Conservation (phyloP, 2,888 invertebrate genomes). For the Pterostichus madidus region DNA sequence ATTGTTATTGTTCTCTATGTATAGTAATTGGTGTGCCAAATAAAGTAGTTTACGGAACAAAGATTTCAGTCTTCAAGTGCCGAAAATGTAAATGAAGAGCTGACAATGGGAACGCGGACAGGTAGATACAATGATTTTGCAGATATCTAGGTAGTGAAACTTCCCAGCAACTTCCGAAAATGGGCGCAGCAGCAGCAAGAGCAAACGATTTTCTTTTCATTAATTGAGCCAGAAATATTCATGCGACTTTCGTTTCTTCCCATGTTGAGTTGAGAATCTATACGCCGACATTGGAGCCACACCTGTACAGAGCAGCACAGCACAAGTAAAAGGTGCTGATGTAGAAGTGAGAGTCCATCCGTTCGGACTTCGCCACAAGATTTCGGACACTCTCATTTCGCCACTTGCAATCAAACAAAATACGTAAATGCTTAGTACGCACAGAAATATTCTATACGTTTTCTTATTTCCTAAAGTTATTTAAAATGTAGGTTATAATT, state of each 20-base stretch:
- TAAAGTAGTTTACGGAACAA: neutral
- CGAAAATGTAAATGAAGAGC: conserved; percentile 10
- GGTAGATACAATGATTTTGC: conserved; percentile 33
- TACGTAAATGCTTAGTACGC: no score
- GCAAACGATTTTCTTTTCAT: conserved; percentile 62
- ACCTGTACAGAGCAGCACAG: conserved; percentile 40
- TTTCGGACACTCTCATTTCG: neutral
- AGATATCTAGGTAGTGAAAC: conserved; percentile 45
- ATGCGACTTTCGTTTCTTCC: conserved; percentile 63
- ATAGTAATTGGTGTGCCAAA: no score
- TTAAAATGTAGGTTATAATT: no score
- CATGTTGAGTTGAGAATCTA: conserved; percentile 31
- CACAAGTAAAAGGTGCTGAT: conserved; percentile 1
- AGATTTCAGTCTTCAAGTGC: neutral
- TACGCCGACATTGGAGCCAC: conserved; percentile 21
- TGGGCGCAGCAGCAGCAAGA: conserved; percentile 41
- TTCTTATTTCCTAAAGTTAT: no score
- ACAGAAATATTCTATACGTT: no score
- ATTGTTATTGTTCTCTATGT: neutral
- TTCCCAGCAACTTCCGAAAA: conserved; percentile 57
- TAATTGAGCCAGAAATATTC: conserved; percentile 59
- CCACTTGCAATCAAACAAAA: no score
- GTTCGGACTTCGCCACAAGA: neutral
- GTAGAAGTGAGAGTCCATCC: conserved; percentile 47
- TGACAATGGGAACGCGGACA: conserved; percentile 15